These are phyloP conservation scores for Napeogenes sylphis DNA, from an alignment of 2,888 invertebrate species.

Conservation along the genomic window DNA sequence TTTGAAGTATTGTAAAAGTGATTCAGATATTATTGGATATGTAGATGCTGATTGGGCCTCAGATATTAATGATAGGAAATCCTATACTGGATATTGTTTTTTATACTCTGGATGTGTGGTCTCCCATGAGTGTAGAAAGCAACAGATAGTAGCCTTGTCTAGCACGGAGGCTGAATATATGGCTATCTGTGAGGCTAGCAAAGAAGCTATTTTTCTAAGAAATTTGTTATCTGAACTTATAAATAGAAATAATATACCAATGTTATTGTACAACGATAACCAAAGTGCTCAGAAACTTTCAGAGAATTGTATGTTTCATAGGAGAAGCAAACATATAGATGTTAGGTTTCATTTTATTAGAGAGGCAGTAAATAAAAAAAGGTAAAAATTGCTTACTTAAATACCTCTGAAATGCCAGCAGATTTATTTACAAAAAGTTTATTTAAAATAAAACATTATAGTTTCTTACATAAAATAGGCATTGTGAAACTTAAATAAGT, in stretches of 20 bases:
- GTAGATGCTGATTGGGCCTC: constrained; percentile 28
- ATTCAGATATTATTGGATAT: constrained; percentile 9
- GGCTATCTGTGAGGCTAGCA: constrained; percentile 9
- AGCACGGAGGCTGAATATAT: constrained; percentile 2
- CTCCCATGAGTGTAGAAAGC: constrained; percentile 19
- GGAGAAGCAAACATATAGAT: constrained; percentile 6
- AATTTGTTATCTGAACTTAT: constrained; percentile 9
- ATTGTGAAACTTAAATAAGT: no score
- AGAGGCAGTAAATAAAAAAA: background rate
- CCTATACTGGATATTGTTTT: constrained; percentile 40
- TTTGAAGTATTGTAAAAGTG: constrained; percentile 11
- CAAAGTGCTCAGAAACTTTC: background rate
- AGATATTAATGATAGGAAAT: constrained; percentile 43
- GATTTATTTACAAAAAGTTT: constrained; percentile 6
- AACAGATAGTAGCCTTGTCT: constrained; percentile 16
- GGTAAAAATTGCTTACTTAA: background rate
- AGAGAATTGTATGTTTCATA: constrained; percentile 10
- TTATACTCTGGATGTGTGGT: constrained; percentile 33
- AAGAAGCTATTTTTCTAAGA: constrained; percentile 8
- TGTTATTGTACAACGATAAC: background rate
- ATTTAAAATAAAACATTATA: background rate
- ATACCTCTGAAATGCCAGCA: constrained; percentile 4
- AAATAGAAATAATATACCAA: constrained; percentile 2
- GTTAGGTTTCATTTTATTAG: constrained; percentile 2
- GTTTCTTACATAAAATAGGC: background rate